Evolutionary conservation across 2,797 vertebrate genomes (phyloP), one percentile per base, ranked within the genome.

Genomic region (Chrysocyon brachyurus): DNA sequence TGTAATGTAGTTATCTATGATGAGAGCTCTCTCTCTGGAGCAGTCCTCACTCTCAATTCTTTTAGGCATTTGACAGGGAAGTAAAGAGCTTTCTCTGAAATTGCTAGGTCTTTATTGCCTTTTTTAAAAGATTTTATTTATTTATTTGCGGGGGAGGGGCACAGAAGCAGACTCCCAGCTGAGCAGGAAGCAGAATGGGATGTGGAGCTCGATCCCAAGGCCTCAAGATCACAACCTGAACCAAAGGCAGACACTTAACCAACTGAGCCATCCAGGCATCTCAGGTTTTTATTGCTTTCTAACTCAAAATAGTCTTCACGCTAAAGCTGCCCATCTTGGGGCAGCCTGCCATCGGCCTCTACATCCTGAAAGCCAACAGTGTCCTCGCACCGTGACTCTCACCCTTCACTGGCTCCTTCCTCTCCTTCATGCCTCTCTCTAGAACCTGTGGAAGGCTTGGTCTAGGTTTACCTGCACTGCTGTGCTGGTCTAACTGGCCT

Each of bases 391-490:
- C 1, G 0, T 0, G 16, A 8, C 84, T 28, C 22, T 75, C 33
- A 3, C 22, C 15, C n/a, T 26, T 16, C 77, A 54, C 56, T n/a
- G n/a, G 0, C 8, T 2, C 49, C 56, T n/a, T 59, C 12, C 19
- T 70, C 49, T 22, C 61, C 22, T 68, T 26, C 31, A 10, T 14
- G 0, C 73, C 72, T 26, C 17, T 33, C 72, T 17, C 6, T 3
- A 5, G 3, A 9, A 19, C 24, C 22, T 0, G 28, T 2, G 6
- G 40, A 40, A 81, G 78, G 3, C 57, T 7, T 9, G 64, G 31
- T 36, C 70, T 22, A 12, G 0, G 8, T 36, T 52, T 11, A 3
- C 19, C 46, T 6, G 52, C 0, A 0, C 31, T 5, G 28, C 66
- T 24, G 21, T 1, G 3, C 24, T 9, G 33, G 14, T n/a, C 86